Evolutionary conservation across 2,797 vertebrate species (phyloP).

Genomic region (Gambusia yucatana): DNA sequence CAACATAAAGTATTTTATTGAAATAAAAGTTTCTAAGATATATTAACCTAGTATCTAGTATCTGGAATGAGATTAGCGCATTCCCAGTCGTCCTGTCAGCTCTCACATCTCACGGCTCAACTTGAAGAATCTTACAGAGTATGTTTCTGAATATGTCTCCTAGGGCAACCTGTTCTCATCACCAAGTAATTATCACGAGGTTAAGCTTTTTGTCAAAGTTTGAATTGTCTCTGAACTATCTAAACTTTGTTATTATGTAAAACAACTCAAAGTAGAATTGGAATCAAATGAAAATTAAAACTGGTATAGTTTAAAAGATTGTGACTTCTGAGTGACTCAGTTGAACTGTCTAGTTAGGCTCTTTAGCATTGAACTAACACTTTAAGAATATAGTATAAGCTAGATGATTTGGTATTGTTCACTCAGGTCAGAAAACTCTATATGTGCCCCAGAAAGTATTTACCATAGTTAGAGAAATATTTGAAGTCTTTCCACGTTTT

Average conservation of each 20-base stretch:
- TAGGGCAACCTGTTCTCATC: too few species aligned
- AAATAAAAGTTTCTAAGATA: neutral
- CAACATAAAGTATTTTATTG: neutral
- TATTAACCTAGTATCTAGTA: neutral
- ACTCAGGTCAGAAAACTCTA: neutral
- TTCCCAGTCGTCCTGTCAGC: neutral
- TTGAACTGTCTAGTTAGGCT: too few species aligned
- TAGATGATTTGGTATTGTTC: too few species aligned
- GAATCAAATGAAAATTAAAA: neutral
- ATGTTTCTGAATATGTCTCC: too few species aligned
- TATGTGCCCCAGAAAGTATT: neutral
- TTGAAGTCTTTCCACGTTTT: slow-evolving; percentile 48
- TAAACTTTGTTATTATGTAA: neutral
- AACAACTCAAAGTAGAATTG: neutral
- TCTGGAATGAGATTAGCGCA: slow-evolving; percentile 1
- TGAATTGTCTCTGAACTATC: neutral
- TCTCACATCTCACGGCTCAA: neutral
- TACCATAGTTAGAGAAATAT: slow-evolving; percentile 18
- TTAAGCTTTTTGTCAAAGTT: too few species aligned
- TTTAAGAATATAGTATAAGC: too few species aligned
- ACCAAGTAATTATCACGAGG: too few species aligned
- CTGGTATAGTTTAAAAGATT: too few species aligned
- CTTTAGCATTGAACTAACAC: too few species aligned
- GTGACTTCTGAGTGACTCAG: too few species aligned
- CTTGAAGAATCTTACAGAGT: too few species aligned